Percentiles rank a stretch among this genome's conserved stretches.
Conservation (phyloP, 2,113 vertebrate species). For the Callorhinus ursinus region DNA sequence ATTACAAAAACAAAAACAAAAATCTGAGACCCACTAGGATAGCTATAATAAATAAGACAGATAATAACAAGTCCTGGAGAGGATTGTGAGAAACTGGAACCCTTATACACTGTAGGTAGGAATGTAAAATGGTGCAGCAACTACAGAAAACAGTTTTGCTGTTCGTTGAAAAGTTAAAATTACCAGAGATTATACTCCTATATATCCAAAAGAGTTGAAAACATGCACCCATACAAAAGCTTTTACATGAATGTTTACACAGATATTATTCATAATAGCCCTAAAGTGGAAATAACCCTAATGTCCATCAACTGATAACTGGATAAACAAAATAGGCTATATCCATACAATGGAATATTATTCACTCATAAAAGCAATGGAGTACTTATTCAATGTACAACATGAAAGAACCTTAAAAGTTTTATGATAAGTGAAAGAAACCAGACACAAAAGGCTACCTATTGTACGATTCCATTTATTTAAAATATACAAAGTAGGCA, state of each 20-base stretch:
- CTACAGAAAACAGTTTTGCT: neutral
- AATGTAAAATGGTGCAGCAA: neutral
- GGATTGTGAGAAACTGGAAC: neutral
- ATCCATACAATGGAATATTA: neutral
- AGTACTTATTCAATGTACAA: neutral
- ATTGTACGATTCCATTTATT: neutral
- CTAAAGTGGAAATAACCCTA: neutral
- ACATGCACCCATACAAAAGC: neutral
- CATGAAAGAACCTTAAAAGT: neutral
- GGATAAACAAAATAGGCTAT: neutral
- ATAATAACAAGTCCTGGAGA: neutral
- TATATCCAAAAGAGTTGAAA: neutral
- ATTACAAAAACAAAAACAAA: neutral
- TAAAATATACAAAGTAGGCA: neutral
- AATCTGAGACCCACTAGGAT: neutral
- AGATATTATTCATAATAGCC: neutral
- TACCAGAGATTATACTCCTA: neutral
- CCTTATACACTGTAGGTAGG: neutral
- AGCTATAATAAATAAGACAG: neutral
- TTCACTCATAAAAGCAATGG: neutral
- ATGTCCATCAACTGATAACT: neutral
- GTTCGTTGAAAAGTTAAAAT: neutral
- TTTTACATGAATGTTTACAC: neutral
- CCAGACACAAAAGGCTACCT: neutral
- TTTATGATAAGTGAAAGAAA: constrained; percentile 25